These are phyloP conservation scores for Xestia rhomboidea DNA, from an alignment of 2,888 invertebrate species.

Conservation along the genomic window DNA sequence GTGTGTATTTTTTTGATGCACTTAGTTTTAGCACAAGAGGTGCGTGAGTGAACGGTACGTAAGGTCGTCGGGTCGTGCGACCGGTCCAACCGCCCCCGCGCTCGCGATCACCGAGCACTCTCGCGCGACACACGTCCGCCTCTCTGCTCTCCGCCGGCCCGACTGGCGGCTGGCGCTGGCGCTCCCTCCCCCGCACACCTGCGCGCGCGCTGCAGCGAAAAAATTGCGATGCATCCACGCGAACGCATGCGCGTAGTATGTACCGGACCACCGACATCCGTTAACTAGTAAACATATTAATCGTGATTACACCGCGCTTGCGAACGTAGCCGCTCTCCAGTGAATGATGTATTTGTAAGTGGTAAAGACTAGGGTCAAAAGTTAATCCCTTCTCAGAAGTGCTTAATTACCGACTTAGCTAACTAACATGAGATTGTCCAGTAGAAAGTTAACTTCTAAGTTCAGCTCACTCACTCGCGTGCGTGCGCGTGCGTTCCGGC, in stretches of 20 bases:
- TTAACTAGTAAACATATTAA: conserved; percentile 63
- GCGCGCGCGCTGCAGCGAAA: conserved; percentile 68
- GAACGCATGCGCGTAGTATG: conserved; percentile 63
- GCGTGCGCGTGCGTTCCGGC: not conserved
- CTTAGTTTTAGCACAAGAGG: conserved; percentile 81
- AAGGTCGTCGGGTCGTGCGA: conserved; percentile 90
- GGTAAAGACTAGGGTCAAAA: not conserved
- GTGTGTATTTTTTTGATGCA: conserved; percentile 78
- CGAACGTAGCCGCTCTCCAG: conserved; percentile 5
- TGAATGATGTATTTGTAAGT: conserved; percentile 7
- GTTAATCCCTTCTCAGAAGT: not conserved
- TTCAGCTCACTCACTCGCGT: not conserved
- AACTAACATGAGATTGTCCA: not conserved
- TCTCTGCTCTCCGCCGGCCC: conserved; percentile 65
- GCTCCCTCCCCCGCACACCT: conserved; percentile 60
- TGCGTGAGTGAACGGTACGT: conserved; percentile 89
- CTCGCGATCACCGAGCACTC: conserved; percentile 75
- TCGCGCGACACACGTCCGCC: conserved; percentile 68
- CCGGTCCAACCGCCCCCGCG: conserved; percentile 87
- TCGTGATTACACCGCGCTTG: conserved; percentile 33
- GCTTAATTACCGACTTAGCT: conserved; percentile 5
- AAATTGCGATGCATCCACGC: conserved; percentile 68
- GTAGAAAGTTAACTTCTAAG: conserved; percentile 33
- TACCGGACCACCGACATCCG: conserved; percentile 55
- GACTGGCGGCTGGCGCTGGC: conserved; percentile 62